Evolutionary conservation across 2,113 vertebrate species (phyloP).

Genomic region (Poeciliopsis turrubarensis): DNA sequence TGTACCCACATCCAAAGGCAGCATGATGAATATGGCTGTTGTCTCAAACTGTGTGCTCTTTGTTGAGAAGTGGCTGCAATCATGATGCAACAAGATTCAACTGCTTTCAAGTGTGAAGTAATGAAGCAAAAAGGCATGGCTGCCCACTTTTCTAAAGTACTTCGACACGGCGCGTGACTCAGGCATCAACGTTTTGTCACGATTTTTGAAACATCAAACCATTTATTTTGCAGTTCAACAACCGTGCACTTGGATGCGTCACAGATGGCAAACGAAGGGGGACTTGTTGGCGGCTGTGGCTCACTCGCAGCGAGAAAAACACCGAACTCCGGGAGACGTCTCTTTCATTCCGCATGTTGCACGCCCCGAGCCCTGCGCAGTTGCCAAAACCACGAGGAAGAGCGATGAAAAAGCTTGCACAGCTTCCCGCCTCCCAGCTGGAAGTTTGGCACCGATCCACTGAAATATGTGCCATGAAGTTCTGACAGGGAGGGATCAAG

Average conservation of each 20-base stretch:
- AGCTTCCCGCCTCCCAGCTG: slow-evolving; percentile 43
- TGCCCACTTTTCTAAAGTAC: not conserved
- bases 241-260: slow-evolving; percentile 17
- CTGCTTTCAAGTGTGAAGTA: slow-evolving; percentile 32
- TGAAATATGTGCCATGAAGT: slow-evolving; percentile 47
- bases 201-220: slow-evolving; percentile 2
- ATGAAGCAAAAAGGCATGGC: slow-evolving; percentile 25
- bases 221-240: slow-evolving; percentile 18
- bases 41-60: slow-evolving; percentile 30
- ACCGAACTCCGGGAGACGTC: slow-evolving; percentile 41
- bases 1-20: slow-evolving; percentile 19
- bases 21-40: slow-evolving; percentile 19
- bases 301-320: slow-evolving; percentile 40
- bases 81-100: slow-evolving; percentile 59
- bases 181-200: slow-evolving; percentile 20
- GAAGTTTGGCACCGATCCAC: slow-evolving; percentile 27
- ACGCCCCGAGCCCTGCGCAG: slow-evolving; percentile 12
- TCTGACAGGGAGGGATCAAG: slow-evolving; percentile 26
- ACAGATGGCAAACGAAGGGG: slow-evolving; percentile 31
- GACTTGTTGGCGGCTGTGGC: slow-evolving; percentile 11
- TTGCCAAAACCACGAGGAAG: slow-evolving; percentile 21
- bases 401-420: slow-evolving; percentile 22
- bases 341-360: slow-evolving; percentile 44
- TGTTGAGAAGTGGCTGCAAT: slow-evolving; percentile 43
- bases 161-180: slow-evolving; percentile 8